These are phyloP conservation scores for Eublepharis macularius DNA, from an alignment of 2,113 vertebrate genomes.

Conservation along the genomic window DNA sequence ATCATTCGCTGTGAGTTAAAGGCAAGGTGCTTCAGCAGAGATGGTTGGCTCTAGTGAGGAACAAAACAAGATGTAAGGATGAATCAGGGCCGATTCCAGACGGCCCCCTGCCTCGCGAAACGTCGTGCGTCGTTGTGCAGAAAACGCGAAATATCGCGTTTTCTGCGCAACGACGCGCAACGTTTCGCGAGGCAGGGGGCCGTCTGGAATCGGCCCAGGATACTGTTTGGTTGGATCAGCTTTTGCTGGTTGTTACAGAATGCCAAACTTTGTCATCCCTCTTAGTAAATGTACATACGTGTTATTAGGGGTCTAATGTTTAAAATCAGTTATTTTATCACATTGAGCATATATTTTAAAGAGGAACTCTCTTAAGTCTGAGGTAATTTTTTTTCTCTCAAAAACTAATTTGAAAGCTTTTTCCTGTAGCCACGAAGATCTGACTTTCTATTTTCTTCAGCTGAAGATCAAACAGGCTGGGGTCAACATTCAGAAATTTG, in stretches of 20 bases:
- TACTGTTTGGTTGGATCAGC: neutral
- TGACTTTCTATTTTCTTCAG: conserved; percentile 50
- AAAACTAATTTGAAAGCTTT: neutral
- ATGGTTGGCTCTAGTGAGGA: neutral
- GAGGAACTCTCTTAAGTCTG: neutral
- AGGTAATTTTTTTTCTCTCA: neutral
- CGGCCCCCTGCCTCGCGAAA: too few relatives aligned
- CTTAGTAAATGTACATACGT: neutral
- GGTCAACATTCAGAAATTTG: conserved; percentile 80
- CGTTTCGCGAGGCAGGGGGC: too few relatives aligned
- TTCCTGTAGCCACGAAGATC: neutral
- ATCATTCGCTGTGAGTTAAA: neutral
- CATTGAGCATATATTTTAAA: neutral
- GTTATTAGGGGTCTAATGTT: too few relatives aligned
- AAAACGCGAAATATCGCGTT: too few relatives aligned
- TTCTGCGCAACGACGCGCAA: too few relatives aligned
- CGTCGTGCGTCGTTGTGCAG: too few relatives aligned
- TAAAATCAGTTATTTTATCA: neutral
- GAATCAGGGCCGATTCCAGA: too few relatives aligned
- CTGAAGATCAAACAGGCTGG: conserved; percentile 77
- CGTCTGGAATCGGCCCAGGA: too few relatives aligned
- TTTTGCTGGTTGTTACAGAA: neutral
- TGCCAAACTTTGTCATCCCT: neutral
- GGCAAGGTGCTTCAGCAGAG: neutral
- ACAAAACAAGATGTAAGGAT: neutral